phyloP scores from a whole-genome alignment of 2,797 vertebrate species.

The Channallabes apus region DNA sequence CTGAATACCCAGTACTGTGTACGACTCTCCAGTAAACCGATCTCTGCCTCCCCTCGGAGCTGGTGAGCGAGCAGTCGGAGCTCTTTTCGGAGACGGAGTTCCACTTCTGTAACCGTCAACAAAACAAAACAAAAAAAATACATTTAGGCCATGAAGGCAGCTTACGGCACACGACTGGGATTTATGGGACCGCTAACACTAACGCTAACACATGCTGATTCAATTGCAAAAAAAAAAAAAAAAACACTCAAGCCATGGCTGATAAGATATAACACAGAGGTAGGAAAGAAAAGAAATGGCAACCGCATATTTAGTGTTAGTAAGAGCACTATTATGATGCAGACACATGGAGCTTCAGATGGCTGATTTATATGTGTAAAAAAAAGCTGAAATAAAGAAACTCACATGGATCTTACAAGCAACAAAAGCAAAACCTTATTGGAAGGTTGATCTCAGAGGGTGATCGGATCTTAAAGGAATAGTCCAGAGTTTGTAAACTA shows the following conservation, averaged over 20 bases:
- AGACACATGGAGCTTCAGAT: constrained; percentile 1
- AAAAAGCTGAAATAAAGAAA: constrained; percentile 20
- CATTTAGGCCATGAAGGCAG: not conserved
- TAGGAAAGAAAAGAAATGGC: constrained; percentile 41
- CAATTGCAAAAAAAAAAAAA: constrained; percentile 29
- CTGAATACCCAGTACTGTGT: constrained; percentile 87
- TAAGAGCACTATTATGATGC: not conserved
- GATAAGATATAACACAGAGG: constrained; percentile 9
- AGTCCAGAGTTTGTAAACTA: not conserved
- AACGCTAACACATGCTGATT: constrained; percentile 21
- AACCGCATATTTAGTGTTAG: constrained; percentile 19
- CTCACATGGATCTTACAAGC: not conserved
- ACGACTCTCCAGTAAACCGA: constrained; percentile 91
- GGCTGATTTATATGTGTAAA: not conserved
- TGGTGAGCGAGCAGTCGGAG: constrained; percentile 68
- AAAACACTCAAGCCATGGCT: constrained; percentile 31
- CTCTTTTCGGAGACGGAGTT: constrained; percentile 85
- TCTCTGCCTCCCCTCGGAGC: constrained; percentile 77
- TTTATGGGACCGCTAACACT: not conserved
- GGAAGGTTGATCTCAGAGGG: not conserved
- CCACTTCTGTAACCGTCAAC: constrained; percentile 75
- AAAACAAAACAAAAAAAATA: constrained; percentile 9
- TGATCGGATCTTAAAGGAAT: not conserved
- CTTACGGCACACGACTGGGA: not conserved
- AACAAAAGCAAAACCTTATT: not conserved